phyloP scores from a whole-genome alignment of 2,888 invertebrate species.

The Eurytoma californica region DNA sequence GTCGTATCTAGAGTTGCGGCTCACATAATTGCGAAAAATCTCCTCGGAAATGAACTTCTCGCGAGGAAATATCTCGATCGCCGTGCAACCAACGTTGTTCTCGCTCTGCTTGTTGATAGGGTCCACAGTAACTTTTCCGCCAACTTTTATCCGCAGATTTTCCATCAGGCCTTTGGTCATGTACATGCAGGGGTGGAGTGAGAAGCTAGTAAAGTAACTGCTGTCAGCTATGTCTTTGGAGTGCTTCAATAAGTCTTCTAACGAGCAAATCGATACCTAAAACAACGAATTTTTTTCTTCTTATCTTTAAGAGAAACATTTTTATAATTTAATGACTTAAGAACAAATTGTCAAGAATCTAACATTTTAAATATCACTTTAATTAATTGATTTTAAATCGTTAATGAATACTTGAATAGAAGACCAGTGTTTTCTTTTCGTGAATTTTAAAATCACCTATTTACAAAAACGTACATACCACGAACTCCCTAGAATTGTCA shows the following conservation, averaged over 20 bases:
- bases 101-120: slow-evolving; percentile 71
- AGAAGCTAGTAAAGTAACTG: slow-evolving; percentile 4
- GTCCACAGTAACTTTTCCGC: slow-evolving; percentile 77
- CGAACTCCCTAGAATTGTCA: slow-evolving; percentile 25
- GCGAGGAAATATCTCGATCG: slow-evolving; percentile 76
- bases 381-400: too few species aligned
- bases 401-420: too few species aligned
- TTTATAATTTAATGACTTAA: too few species aligned
- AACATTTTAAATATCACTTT: too few species aligned
- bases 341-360: too few species aligned
- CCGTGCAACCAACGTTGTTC: slow-evolving; percentile 71
- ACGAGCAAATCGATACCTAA: slow-evolving; percentile 7
- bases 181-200: slow-evolving; percentile 74
- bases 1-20: slow-evolving; percentile 74
- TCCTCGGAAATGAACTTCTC: slow-evolving; percentile 60
- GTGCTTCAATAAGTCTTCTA: slow-evolving; percentile 7
- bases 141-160: slow-evolving; percentile 77
- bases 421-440: too few species aligned
- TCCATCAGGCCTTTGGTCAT: slow-evolving; percentile 77
- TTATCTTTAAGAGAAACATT: too few species aligned
- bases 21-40: slow-evolving; percentile 70
- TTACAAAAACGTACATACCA: slow-evolving; percentile 19
- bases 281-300: too few species aligned
- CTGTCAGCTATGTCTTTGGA: neutral
- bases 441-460: too few species aligned